phyloP scores from a whole-genome alignment of 2,888 invertebrate genomes.

The Stenodema calcarata region DNA sequence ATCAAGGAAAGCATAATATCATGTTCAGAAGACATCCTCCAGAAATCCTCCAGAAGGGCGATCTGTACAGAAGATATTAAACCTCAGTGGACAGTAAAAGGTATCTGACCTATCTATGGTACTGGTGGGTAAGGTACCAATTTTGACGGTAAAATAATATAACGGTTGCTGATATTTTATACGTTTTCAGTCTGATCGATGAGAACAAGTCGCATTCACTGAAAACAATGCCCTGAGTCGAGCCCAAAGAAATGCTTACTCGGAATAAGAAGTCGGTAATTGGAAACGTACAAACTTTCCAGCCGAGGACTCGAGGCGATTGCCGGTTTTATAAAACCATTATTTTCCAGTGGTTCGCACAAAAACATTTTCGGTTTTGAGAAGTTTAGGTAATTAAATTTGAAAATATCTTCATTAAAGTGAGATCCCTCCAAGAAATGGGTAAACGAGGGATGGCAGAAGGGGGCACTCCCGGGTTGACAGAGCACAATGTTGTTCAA shows the following conservation, averaged over 20 bases:
- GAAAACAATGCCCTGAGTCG: too few species aligned
- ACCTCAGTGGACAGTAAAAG: too few species aligned
- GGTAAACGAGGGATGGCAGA: background rate
- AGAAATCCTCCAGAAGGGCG: too few species aligned
- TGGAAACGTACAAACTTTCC: background rate
- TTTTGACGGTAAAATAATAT: too few species aligned
- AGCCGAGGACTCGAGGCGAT: background rate
- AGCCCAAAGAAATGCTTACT: background rate
- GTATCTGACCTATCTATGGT: too few species aligned
- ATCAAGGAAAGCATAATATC: too few species aligned
- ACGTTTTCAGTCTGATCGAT: too few species aligned
- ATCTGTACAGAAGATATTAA: too few species aligned
- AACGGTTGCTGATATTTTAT: too few species aligned
- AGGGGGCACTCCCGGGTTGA: background rate
- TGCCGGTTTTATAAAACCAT: background rate
- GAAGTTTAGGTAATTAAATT: background rate
- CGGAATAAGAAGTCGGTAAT: background rate
- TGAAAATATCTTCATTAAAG: background rate
- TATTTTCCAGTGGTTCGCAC: background rate
- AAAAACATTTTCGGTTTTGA: background rate
- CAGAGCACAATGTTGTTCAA: constrained; percentile 6
- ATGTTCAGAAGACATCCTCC: too few species aligned
- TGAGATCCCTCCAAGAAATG: background rate
- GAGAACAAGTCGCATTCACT: too few species aligned
- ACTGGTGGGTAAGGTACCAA: too few species aligned